phyloP scores from a whole-genome alignment of 1,140 invertebrate genomes.

The Sycobia sp. region DNA sequence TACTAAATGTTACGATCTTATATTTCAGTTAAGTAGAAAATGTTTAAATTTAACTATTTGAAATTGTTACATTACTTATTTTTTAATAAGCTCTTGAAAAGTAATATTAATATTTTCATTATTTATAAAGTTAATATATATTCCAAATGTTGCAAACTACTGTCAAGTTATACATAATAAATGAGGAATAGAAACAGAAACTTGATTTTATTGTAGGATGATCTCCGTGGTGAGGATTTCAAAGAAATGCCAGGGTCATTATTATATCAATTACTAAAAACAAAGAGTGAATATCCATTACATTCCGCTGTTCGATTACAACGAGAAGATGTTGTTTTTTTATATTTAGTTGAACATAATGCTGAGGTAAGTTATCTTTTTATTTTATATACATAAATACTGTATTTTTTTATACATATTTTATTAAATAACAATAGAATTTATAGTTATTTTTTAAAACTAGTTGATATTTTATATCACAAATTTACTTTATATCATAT shows the following conservation, averaged over 20 bases:
- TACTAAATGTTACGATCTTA: too few relatives aligned
- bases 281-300: slow-evolving; percentile 84
- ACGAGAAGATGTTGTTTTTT: slow-evolving; percentile 92
- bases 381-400: slow-evolving; percentile 18
- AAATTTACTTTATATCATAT: slow-evolving; percentile 17
- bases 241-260: slow-evolving; percentile 88
- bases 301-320: slow-evolving; percentile 86
- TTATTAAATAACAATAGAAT: slow-evolving; percentile 33
- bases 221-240: slow-evolving; percentile 90
- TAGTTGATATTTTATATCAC: slow-evolving; percentile 27
- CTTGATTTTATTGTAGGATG: slow-evolving; percentile 76
- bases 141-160: too few relatives aligned
- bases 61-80: too few relatives aligned
- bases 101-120: too few relatives aligned
- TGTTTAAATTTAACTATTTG: too few relatives aligned
- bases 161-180: too few relatives aligned
- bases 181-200: too few relatives aligned
- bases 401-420: slow-evolving; percentile 17
- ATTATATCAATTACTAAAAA: slow-evolving; percentile 88
- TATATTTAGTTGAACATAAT: slow-evolving; percentile 90
- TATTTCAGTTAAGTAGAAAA: too few relatives aligned
- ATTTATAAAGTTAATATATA: too few relatives aligned
- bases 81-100: too few relatives aligned
- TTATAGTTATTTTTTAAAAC: slow-evolving; percentile 22
- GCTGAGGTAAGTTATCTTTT: slow-evolving; percentile 72